Evolutionary conservation across 2,888 invertebrate species (phyloP).

Genomic region (Cantharis nigra): DNA sequence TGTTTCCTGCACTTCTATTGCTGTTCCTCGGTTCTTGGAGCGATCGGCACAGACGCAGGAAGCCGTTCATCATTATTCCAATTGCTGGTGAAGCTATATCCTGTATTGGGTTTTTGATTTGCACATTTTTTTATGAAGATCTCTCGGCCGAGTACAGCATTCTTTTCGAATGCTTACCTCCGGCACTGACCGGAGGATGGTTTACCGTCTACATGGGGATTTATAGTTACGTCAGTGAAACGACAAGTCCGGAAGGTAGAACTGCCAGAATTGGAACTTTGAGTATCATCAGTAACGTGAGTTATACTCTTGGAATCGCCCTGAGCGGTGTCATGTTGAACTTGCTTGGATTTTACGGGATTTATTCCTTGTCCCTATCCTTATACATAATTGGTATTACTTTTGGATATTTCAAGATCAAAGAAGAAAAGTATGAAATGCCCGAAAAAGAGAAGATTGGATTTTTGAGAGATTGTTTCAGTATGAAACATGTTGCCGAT

Average conservation of each 20-base stretch:
- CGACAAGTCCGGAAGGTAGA: conserved; percentile 60
- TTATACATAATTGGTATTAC: conserved; percentile 38
- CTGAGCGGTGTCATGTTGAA: conserved; percentile 60
- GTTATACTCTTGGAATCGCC: conserved; percentile 57
- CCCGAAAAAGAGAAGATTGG: conserved; percentile 49
- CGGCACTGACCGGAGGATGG: conserved; percentile 63
- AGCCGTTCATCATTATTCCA: conserved; percentile 78
- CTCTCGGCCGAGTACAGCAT: conserved; percentile 60
- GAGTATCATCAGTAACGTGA: conserved; percentile 60
- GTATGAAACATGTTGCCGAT: conserved; percentile 72
- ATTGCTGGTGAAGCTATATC: conserved; percentile 72
- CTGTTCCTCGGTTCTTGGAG: conserved; percentile 79
- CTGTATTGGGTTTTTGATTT: conserved; percentile 55
- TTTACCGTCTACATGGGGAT: conserved; percentile 62
- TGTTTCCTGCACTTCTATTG: conserved; percentile 75
- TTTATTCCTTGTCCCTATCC: conserved; percentile 37
- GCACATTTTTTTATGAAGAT: conserved; percentile 60
- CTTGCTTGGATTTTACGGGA: conserved; percentile 44
- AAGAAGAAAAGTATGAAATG: conserved; percentile 58
- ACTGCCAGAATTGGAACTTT: conserved; percentile 65
- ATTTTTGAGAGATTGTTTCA: conserved; percentile 63
- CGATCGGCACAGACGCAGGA: conserved; percentile 66
- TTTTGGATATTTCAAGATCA: conserved; percentile 38
- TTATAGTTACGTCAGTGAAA: conserved; percentile 65
- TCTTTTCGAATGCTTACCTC: conserved; percentile 59